Evolutionary conservation across 2,797 vertebrate species (phyloP).

Genomic region (Sebastolobus altivelis): DNA sequence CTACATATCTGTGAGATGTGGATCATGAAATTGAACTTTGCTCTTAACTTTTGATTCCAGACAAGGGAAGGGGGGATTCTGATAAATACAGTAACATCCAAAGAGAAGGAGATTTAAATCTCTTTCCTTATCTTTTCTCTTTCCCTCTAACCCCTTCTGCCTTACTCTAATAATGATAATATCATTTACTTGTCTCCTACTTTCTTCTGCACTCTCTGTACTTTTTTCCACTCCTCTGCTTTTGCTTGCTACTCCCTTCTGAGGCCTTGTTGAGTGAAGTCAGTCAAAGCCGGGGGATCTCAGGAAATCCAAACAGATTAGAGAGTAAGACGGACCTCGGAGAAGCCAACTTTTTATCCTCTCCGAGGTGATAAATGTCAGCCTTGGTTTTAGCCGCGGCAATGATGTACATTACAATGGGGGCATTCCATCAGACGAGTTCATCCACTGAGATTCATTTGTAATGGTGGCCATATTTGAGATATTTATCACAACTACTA

Average conservation of each 20-base stretch:
- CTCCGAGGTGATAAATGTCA: conserved; percentile 67
- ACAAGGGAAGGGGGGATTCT: neutral
- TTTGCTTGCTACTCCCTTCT: conserved; percentile 10
- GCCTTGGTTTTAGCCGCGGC: conserved; percentile 43
- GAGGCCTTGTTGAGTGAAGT: conserved; percentile 55
- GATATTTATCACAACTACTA: conserved; percentile 42
- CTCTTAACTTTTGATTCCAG: neutral
- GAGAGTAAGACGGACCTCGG: conserved; percentile 54
- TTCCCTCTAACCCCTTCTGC: conserved; percentile 3
- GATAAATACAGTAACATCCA: neutral
- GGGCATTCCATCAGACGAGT: conserved; percentile 38
- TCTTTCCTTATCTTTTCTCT: conserved; percentile 23
- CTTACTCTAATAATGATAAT: conserved; percentile 6
- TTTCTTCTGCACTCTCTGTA: conserved; percentile 14
- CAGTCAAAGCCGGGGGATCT: conserved; percentile 70
- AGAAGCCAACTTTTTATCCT: conserved; percentile 50
- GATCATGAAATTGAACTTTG: conserved; percentile 3
- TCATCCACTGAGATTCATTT: conserved; percentile 38
- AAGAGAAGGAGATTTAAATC: conserved; percentile 1
- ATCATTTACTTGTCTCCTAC: conserved; percentile 37
- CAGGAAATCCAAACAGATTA: conserved; percentile 75
- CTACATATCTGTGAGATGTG: neutral
- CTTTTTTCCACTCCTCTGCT: conserved; percentile 8
- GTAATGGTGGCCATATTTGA: conserved; percentile 19
- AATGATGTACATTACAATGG: conserved; percentile 39